Evolutionary conservation across 2,113 vertebrate genomes (phyloP).

Genomic region (Myodes glareolus): DNA sequence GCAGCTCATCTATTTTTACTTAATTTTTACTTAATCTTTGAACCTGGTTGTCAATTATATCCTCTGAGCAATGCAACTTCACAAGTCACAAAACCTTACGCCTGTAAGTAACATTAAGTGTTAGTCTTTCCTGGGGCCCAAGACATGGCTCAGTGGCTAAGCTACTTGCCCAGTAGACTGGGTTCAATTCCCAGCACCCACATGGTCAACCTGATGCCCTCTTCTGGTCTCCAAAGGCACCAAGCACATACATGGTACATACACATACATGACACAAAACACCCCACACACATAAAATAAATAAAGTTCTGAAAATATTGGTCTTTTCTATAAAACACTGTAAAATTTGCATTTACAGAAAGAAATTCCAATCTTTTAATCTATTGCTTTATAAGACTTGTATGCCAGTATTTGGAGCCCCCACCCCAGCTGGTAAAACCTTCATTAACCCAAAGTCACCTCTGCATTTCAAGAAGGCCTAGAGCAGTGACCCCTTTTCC

Average conservation of each 20-base stretch:
- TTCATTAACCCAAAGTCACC: neutral
- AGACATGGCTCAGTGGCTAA: neutral
- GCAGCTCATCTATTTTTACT: neutral
- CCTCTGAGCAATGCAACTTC: neutral
- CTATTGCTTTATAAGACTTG: neutral
- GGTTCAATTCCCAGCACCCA: neutral
- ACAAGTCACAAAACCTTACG: neutral
- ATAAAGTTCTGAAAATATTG: neutral
- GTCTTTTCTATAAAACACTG: neutral
- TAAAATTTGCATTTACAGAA: neutral
- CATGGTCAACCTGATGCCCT: neutral
- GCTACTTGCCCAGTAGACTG: neutral
- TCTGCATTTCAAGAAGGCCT: neutral
- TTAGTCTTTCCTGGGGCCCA: neutral
- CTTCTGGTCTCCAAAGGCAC: neutral
- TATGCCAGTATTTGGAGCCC: neutral
- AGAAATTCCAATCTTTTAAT: neutral
- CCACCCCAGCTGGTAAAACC: neutral
- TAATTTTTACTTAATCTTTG: neutral
- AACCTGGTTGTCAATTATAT: neutral
- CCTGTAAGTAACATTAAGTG: neutral
- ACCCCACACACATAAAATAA: neutral
- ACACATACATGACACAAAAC: neutral
- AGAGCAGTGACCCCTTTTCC: neutral
- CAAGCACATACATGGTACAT: neutral